A percentile compares a stretch with the other conserved stretches of the same genome.
Evolutionary conservation across 2,888 invertebrate genomes (phyloP).

Genomic region (Philereme transversata): DNA sequence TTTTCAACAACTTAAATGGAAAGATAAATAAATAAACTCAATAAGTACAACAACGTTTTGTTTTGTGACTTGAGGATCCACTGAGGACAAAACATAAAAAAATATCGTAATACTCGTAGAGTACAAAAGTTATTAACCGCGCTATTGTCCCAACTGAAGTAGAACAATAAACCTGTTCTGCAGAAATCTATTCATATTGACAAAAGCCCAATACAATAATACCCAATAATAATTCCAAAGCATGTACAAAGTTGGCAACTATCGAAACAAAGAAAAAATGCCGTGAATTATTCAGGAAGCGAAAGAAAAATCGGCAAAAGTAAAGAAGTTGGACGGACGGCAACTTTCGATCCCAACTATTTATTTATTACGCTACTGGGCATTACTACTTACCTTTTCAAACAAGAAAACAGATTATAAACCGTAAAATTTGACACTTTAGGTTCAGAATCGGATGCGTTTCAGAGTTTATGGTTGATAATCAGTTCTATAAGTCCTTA

Average conservation of each 20-base stretch:
- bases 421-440: slow-evolving; percentile 26
- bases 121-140: not conserved
- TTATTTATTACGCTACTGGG: slow-evolving; percentile 74
- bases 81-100: too few species aligned
- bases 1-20: too few species aligned
- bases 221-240: slow-evolving; percentile 30
- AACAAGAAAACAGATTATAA: slow-evolving; percentile 20
- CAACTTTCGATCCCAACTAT: slow-evolving; percentile 68
- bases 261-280: slow-evolving; percentile 53
- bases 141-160: not conserved
- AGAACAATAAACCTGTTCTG: slow-evolving; percentile 8
- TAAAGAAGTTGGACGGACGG: slow-evolving; percentile 55
- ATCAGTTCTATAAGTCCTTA: slow-evolving; percentile 38
- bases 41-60: too few species aligned
- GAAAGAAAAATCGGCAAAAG: slow-evolving; percentile 60
- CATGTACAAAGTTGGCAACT: slow-evolving; percentile 47
- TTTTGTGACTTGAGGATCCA: too few species aligned
- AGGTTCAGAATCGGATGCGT: slow-evolving; percentile 32
- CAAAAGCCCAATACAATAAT: slow-evolving; percentile 25
- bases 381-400: slow-evolving; percentile 47
- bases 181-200: slow-evolving; percentile 20
- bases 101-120: too few species aligned
- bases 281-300: slow-evolving; percentile 65
- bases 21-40: too few species aligned
- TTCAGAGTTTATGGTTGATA: slow-evolving; percentile 43